phyloP scores from a whole-genome alignment of 2,888 invertebrate species.

The Eudemis profundana region DNA sequence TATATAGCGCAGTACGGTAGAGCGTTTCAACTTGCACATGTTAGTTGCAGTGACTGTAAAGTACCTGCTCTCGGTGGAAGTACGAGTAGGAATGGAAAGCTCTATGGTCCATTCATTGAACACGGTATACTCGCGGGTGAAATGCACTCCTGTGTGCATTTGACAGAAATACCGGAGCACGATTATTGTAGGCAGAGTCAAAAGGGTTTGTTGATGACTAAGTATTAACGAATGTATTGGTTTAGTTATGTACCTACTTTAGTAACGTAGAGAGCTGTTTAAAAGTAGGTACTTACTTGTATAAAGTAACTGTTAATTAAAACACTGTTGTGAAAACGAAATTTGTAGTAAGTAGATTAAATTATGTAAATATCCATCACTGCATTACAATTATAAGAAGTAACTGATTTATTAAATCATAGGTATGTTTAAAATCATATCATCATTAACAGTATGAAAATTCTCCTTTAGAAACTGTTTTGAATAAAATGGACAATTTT shows the following conservation, averaged over 20 bases:
- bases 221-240: background rate
- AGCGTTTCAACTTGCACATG: constrained; percentile 15
- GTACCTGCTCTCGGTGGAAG: constrained; percentile 8
- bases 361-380: too few species aligned
- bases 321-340: too few species aligned
- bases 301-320: too few species aligned
- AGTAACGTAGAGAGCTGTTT: too few species aligned
- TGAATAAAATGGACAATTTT: too few species aligned
- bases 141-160: constrained; percentile 31
- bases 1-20: background rate
- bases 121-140: background rate
- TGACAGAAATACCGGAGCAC: constrained; percentile 20
- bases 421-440: too few species aligned
- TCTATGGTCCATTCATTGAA: constrained; percentile 19
- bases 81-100: background rate
- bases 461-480: too few species aligned
- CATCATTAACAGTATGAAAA: too few species aligned
- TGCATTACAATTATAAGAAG: too few species aligned
- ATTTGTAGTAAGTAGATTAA: too few species aligned
- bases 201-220: background rate
- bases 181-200: constrained; percentile 1
- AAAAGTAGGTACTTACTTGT: too few species aligned
- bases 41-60: constrained; percentile 28
- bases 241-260: background rate
- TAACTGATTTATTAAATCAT: too few species aligned